phyloP scores from a whole-genome alignment of 1,140 invertebrate genomes.

The Helicoverpa armigera region DNA sequence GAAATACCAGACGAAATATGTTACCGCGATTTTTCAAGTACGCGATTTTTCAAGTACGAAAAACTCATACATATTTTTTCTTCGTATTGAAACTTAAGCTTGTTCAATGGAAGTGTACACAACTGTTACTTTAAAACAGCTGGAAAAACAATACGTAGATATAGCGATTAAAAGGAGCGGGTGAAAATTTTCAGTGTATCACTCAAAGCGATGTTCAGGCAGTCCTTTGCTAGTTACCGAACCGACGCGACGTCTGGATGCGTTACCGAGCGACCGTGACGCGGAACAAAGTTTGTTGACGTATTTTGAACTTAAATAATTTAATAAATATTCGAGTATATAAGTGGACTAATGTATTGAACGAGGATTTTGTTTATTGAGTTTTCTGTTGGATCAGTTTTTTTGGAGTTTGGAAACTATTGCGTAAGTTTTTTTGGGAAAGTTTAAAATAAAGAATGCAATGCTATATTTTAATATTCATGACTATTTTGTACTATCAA shows the following conservation, averaged over 20 bases:
- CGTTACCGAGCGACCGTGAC: background rate
- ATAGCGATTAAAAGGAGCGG: background rate
- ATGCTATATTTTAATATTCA: too few relatives aligned
- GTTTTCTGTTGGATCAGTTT: background rate
- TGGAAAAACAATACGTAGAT: background rate
- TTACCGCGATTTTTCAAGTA: too few relatives aligned
- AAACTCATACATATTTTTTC: too few relatives aligned
- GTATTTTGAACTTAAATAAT: background rate
- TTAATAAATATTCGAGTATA: background rate
- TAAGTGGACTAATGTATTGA: background rate
- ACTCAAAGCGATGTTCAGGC: background rate
- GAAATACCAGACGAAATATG: too few relatives aligned
- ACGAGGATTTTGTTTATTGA: background rate
- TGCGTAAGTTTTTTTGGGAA: background rate
- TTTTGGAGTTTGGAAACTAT: background rate
- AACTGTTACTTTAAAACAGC: background rate
- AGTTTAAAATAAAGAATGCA: too few relatives aligned
- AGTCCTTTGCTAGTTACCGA: background rate
- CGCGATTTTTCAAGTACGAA: too few relatives aligned
- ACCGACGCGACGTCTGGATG: background rate
- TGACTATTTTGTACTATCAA: background rate
- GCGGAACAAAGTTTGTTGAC: constrained; percentile 2
- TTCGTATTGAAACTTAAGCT: too few relatives aligned
- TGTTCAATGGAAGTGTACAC: constrained; percentile 8
- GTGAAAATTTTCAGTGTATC: constrained; percentile 6